A percentile compares a stretch with the other conserved stretches of the same genome.
Evolutionary conservation across 2,888 invertebrate genomes (phyloP).

Genomic region (Drosophila cracens): DNA sequence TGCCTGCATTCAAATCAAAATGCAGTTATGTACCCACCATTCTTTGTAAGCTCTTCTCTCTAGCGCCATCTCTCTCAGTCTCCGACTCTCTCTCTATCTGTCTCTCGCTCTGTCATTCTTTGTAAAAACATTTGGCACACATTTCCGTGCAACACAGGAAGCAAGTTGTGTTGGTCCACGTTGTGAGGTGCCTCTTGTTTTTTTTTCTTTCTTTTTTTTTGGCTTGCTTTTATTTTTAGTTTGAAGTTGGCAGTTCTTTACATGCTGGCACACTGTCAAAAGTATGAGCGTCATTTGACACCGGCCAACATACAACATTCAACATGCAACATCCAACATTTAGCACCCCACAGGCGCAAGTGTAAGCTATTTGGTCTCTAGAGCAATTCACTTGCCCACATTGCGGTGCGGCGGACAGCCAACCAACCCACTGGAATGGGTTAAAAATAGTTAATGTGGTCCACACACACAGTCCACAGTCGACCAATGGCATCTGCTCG

Average conservation of each 20-base stretch:
- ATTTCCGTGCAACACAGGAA: constrained; percentile 68
- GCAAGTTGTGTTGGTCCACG: constrained; percentile 40
- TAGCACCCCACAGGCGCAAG: constrained; percentile 6
- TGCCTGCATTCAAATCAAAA: constrained; percentile 32
- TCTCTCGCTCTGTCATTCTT: constrained; percentile 15
- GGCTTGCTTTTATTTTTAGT: constrained; percentile 43
- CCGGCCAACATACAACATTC: constrained; percentile 47
- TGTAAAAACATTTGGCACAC: constrained; percentile 64
- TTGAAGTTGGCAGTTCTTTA: constrained; percentile 20
- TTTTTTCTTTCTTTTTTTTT: not conserved
- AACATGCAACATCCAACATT: not conserved
- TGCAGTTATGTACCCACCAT: constrained; percentile 15
- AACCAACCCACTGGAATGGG: constrained; percentile 55
- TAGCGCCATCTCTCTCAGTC: not conserved
- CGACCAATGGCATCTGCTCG: constrained; percentile 5
- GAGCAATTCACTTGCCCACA: constrained; percentile 55
- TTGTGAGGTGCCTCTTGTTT: constrained; percentile 2
- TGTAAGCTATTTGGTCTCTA: constrained; percentile 31
- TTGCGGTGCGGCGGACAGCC: constrained; percentile 7
- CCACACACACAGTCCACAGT: constrained; percentile 12
- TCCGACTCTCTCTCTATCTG: not conserved
- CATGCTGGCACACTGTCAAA: constrained; percentile 8
- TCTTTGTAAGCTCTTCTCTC: constrained; percentile 6
- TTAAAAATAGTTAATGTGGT: constrained; percentile 42
- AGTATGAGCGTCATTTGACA: constrained; percentile 25